Evolutionary conservation across 2,113 vertebrate genomes (phyloP), one percentile per base, ranked within the genome.

Genomic region (Sinocyclocheilus anophthalmus): DNA sequence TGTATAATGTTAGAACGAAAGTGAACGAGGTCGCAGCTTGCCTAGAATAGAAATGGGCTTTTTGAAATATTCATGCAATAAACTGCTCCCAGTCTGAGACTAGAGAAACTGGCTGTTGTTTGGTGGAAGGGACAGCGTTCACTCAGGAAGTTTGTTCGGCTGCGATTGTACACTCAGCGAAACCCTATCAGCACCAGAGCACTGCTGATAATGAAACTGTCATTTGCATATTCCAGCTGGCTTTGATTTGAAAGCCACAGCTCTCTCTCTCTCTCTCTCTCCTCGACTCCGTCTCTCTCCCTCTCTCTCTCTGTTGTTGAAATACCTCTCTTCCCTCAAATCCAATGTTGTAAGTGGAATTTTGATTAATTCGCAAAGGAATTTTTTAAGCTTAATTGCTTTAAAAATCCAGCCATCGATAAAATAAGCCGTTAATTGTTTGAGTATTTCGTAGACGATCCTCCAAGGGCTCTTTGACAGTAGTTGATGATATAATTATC

Each of bases 401-500:
- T 85, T 73, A 30, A 75, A 39, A 81, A 67, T 50, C 26, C 22
- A 39, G 63, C 78, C 69, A 83, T 87, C 76, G 82, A 82, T 82
- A 76, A 84, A 88, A 87, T 8, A 59, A 81, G 72, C 37, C 2
- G 70, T 70, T 86, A 89, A 87, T 87, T 85, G 86, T 88, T 84
- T 79, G 59, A 84, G 61, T 73, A 85, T 72, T 86, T 87, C 22
- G n/a, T 57, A 78, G 81, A 69, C 67, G 5, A 76, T 72, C 75
- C 80, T 81, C 86, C n/a, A 53, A 69, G 84, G 88, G 65, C 76
- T 84, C 26, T 85, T 77, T 87, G 86, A 81, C 55, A 73, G 86
- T 83, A 39, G 26, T 45, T 83, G 76, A 84, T 86, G 84, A 88
- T 84, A 73, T 86, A 86, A 86, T 88, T 86, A 89, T 81, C 84